phyloP scores from a whole-genome alignment of 2,113 vertebrate genomes.

The Cottus gobio region DNA sequence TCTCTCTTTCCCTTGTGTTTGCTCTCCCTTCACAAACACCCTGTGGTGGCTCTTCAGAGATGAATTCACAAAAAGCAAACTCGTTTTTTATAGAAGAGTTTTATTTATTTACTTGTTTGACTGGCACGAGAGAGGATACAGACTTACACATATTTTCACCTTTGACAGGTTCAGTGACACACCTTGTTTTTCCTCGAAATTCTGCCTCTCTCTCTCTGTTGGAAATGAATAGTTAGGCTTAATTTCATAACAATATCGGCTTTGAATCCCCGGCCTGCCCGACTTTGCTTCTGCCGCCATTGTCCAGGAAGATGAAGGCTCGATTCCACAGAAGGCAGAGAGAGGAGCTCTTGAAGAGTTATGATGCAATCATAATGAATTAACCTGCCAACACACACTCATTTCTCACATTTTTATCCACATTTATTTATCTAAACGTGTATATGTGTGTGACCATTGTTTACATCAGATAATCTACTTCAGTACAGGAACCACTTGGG shows the following conservation, averaged over 20 bases:
- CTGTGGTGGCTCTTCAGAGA: neutral
- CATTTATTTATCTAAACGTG: neutral
- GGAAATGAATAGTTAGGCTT: neutral
- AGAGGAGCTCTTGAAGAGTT: neutral
- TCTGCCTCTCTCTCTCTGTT: neutral
- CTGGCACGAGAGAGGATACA: neutral
- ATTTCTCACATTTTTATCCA: neutral
- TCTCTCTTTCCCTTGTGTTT: constrained; percentile 27
- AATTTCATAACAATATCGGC: neutral
- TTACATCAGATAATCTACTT: constrained; percentile 48
- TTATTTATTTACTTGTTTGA: neutral
- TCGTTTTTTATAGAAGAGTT: neutral
- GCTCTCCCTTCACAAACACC: constrained; percentile 2
- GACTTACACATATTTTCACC: neutral
- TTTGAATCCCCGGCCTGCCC: neutral
- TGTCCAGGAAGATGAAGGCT: neutral
- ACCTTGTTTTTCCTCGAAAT: neutral
- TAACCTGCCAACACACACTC: neutral
- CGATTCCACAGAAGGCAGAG: neutral
- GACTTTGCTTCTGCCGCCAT: no score
- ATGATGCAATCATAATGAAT: neutral
- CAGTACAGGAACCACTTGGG: constrained; percentile 39
- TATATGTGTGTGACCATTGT: constrained; percentile 10
- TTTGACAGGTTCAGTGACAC: neutral
- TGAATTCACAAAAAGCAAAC: neutral